Percentiles rank a stretch among this genome's conserved stretches.
Conservation (phyloP, 1,140 invertebrate genomes). For the Lepidurus packardi region DNA sequence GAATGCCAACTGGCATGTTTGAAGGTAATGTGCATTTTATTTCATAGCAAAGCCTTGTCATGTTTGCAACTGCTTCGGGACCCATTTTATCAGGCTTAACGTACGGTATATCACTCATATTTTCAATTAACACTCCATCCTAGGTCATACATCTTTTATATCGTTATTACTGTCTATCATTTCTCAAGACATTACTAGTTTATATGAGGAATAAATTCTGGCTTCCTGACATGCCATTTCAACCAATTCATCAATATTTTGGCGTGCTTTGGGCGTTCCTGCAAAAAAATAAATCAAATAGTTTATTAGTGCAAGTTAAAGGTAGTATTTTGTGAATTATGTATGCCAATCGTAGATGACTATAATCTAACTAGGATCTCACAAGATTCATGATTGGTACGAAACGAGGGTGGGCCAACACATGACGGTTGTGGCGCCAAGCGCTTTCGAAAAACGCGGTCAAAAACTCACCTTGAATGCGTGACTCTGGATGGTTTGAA, state of each 20-base stretch:
- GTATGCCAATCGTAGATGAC: too few relatives aligned
- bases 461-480: neutral
- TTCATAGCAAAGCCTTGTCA: constrained; percentile 58
- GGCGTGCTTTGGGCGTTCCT: constrained; percentile 54
- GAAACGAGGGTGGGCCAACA: too few relatives aligned
- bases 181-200: constrained; percentile 50
- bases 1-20: constrained; percentile 55
- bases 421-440: too few relatives aligned
- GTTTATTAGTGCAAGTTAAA: too few relatives aligned
- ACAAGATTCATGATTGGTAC: too few relatives aligned
- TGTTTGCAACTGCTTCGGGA: constrained; percentile 63
- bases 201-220: constrained; percentile 50
- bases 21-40: constrained; percentile 49
- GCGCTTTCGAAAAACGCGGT: too few relatives aligned
- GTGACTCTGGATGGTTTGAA: constrained; percentile 10
- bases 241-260: constrained; percentile 50
- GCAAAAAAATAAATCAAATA: constrained; percentile 37
- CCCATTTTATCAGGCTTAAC: constrained; percentile 52
- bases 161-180: constrained; percentile 37
- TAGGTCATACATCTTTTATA: constrained; percentile 42
- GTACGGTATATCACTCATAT: constrained; percentile 83
- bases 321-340: too few relatives aligned
- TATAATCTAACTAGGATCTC: too few relatives aligned
- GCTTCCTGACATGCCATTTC: constrained; percentile 55
- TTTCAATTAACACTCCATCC: constrained; percentile 74